phyloP scores from a whole-genome alignment of 1,140 invertebrate species.

The Centruroides sculpturatus region DNA sequence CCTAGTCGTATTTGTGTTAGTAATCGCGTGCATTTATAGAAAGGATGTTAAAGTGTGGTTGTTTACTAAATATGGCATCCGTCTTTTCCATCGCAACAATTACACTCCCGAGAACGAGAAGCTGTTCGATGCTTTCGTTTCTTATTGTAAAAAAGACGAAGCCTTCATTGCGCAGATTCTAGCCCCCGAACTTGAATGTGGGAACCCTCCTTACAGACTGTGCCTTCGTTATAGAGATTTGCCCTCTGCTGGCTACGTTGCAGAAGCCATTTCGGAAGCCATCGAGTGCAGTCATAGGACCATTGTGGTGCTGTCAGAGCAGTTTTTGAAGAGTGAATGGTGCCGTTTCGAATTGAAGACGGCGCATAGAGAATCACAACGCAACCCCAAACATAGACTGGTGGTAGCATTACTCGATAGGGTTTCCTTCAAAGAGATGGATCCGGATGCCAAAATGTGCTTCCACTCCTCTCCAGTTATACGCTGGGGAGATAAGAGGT shows the following conservation, averaged over 20 bases:
- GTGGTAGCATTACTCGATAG: constrained; percentile 47
- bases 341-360: constrained; percentile 82
- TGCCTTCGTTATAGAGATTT: constrained; percentile 32
- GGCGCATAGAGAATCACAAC: constrained; percentile 66
- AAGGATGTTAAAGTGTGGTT: constrained; percentile 31
- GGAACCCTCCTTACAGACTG: constrained; percentile 40
- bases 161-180: constrained; percentile 72
- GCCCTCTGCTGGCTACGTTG: constrained; percentile 19
- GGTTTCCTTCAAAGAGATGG: constrained; percentile 12
- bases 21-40: constrained; percentile 62
- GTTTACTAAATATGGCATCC: constrained; percentile 37
- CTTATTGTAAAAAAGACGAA: constrained; percentile 84
- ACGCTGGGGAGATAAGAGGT: constrained; percentile 57
- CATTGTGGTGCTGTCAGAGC: constrained; percentile 76
- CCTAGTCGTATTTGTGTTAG: constrained; percentile 10
- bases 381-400: constrained; percentile 51
- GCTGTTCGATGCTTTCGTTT: constrained; percentile 80
- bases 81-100: constrained; percentile 41
- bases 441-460: constrained; percentile 14
- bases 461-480: constrained; percentile 14
- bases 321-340: constrained; percentile 89
- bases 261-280: constrained; percentile 58
- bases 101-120: constrained; percentile 57
- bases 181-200: constrained; percentile 66
- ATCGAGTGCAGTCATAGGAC: constrained; percentile 77